Percentiles rank a stretch among this genome's conserved stretches.
Conservation (phyloP, 2,888 invertebrate genomes). For the Amphiduros pacificus region DNA sequence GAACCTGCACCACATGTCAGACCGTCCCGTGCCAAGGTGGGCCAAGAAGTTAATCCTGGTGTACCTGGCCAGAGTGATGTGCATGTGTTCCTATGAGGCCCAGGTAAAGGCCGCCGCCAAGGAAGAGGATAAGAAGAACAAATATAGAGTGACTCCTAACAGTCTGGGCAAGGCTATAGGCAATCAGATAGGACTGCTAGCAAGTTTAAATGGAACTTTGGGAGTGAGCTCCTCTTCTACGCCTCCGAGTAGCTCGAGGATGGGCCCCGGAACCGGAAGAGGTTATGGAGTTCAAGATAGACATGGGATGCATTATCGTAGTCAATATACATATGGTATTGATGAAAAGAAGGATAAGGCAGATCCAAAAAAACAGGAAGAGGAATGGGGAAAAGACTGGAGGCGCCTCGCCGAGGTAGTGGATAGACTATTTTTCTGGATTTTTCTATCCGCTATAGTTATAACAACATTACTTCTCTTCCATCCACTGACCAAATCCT, state of each 20-base stretch:
- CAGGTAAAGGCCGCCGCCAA: background rate
- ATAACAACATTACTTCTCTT: slow-evolving; percentile 34
- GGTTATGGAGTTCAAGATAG: background rate
- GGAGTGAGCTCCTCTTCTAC: background rate
- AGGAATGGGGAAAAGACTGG: slow-evolving; percentile 34
- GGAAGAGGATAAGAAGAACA: slow-evolving; percentile 6
- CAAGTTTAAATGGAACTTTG: slow-evolving; percentile 21
- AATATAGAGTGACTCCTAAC: slow-evolving; percentile 19
- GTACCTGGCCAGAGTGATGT: slow-evolving; percentile 32
- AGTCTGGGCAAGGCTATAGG: slow-evolving; percentile 23
- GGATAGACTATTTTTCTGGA: slow-evolving; percentile 36
- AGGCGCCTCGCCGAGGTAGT: slow-evolving; percentile 33
- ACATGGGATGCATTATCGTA: slow-evolving; percentile 17
- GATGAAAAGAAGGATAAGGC: slow-evolving; percentile 17
- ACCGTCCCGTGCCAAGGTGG: slow-evolving; percentile 36
- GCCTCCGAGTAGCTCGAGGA: background rate
- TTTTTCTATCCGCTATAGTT: slow-evolving; percentile 33
- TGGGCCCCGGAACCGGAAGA: background rate
- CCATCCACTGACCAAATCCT: slow-evolving; percentile 33
- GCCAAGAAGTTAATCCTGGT: slow-evolving; percentile 29
- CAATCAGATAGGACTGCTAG: slow-evolving; percentile 23
- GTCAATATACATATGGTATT: slow-evolving; percentile 14
- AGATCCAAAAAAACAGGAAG: slow-evolving; percentile 20
- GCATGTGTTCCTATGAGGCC: slow-evolving; percentile 29
- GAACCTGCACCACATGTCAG: slow-evolving; percentile 35